These are phyloP conservation scores for Sardinella longiceps DNA, from an alignment of 2,797 vertebrate species.

Conservation along the genomic window DNA sequence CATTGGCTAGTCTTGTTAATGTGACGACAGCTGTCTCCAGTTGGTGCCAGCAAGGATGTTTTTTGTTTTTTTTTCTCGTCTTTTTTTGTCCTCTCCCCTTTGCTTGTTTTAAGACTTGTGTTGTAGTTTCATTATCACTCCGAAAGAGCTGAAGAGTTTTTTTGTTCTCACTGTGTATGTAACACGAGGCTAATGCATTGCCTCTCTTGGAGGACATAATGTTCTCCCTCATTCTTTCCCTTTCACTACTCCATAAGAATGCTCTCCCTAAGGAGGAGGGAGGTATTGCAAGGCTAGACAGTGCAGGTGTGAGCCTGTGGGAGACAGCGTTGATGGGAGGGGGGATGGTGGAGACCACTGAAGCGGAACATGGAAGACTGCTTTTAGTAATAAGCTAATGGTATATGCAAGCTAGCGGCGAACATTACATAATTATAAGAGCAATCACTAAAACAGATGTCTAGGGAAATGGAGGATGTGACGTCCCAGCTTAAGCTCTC, in stretches of 20 bases:
- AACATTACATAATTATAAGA: neutral
- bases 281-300: constrained; percentile 16
- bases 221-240: neutral
- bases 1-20: neutral
- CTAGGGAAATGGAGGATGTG: neutral
- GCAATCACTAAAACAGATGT: neutral
- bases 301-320: constrained; percentile 13
- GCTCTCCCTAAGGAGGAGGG: constrained; percentile 9
- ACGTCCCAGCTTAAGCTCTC: too few species aligned
- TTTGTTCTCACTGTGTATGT: constrained; percentile 7
- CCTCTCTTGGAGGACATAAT: neutral
- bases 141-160: neutral
- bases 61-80: neutral
- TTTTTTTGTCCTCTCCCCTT: neutral
- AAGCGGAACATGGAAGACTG: neutral
- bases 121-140: neutral
- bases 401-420: neutral
- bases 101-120: neutral
- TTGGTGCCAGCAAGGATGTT: neutral
- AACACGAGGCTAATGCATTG: neutral
- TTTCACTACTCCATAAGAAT: neutral
- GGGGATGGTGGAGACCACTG: neutral
- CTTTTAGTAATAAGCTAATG: neutral
- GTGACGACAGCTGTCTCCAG: constrained; percentile 11
- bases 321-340: neutral